Evolutionary conservation across 2,888 invertebrate genomes (phyloP).

Genomic region (Lasius fuliginosus): DNA sequence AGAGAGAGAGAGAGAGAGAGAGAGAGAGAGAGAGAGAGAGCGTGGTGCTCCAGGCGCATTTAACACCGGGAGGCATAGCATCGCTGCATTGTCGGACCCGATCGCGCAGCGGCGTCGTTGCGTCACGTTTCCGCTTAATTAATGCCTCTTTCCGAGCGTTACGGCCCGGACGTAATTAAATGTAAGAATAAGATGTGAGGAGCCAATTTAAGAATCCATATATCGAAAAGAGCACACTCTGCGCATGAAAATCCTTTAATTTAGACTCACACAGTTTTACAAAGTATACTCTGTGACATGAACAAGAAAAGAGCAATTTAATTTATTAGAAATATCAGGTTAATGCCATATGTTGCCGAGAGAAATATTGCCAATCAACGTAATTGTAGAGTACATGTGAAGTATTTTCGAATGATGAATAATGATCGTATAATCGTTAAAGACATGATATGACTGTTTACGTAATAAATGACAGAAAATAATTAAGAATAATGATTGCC

Average conservation of each 20-base stretch:
- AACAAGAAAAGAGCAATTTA: not conserved
- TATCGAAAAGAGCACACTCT: not conserved
- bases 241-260: not conserved
- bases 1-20: constrained; percentile 60
- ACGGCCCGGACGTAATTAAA: constrained; percentile 29
- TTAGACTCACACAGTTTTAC: not conserved
- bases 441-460: not conserved
- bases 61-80: constrained; percentile 74
- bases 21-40: constrained; percentile 57
- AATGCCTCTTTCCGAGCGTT: constrained; percentile 61
- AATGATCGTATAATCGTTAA: not conserved
- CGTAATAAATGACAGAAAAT: constrained; percentile 2
- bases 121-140: constrained; percentile 69
- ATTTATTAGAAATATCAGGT: constrained; percentile 3
- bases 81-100: constrained; percentile 66
- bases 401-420: not conserved
- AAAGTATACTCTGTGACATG: not conserved
- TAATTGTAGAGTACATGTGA: not conserved
- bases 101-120: constrained; percentile 47
- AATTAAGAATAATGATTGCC: not conserved
- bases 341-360: not conserved
- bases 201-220: not conserved
- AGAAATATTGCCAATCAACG: not conserved
- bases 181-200: constrained; percentile 15
- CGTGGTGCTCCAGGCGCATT: constrained; percentile 67